Base-by-base conservation (phyloP, 2,888 invertebrate genomes). In the Aphodius sticticus region DNA sequence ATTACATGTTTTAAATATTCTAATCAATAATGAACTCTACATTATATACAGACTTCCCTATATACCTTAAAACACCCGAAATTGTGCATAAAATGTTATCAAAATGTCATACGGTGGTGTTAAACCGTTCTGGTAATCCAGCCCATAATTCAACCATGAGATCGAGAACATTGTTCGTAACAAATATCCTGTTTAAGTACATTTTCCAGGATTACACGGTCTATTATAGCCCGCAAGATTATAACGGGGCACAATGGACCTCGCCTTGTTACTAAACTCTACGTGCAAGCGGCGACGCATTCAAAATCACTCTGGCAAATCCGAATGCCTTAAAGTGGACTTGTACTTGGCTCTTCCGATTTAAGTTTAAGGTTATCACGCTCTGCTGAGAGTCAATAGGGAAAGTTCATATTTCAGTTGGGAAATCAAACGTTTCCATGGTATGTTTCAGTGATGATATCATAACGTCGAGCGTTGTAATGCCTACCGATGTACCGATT, bases 151-250 rank as follows among this genome's bases (percentile, higher is more conserved):
- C 53, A 53, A 53, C 53, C 53, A 1, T 53, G 53, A 53, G 53
- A 53, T 53, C 53, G 53, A 53, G 53, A 53, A 53, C 53, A 53
- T 53, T 53, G 53, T 53, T 53, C 53, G 53, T 53, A 53, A 53
- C 53, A 53, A 53, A 53, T 53, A 53, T 53, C 53, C 53, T 53
- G 53, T 53, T 53, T 53, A 53, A 53, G 53, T 7, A 53, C 53
- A 53, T 53, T 53, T 53, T 53, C 53, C 7, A 53, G 53, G 53
- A 53, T 53, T 53, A 53, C 53, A 53, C 53, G 53, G 53, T 53
- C 53, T 53, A 12, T 53, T 53, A 53, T 53, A 53, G 12, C 53
- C 7, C 53, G 26, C 53, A 53, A 53, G 53, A 53, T 53, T 53
- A 53, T 53, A 53, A 53, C 53, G 53, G 12, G 53, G 53, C 53